Conservation (phyloP, 1,140 invertebrate species). For the Drosophila willistoni region DNA sequence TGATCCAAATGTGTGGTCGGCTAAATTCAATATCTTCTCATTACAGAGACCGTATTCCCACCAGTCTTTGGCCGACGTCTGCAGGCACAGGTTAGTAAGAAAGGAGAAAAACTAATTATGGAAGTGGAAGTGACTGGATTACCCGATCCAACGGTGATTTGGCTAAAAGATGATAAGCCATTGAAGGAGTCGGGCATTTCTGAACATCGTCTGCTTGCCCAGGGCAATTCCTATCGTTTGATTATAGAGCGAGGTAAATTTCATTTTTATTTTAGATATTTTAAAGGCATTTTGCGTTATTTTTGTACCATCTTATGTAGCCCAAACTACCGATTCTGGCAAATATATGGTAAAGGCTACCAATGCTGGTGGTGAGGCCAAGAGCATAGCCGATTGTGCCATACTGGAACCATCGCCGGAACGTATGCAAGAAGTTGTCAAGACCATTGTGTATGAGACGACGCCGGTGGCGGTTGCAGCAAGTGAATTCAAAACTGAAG, state of each 20-base stretch:
- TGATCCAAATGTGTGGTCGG: conserved; percentile 17
- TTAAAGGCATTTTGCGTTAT: neutral
- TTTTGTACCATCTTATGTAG: conserved; percentile 29
- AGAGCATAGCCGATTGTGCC: conserved; percentile 90
- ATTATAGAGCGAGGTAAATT: conserved; percentile 88
- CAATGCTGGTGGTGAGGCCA: conserved; percentile 90
- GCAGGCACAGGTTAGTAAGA: conserved; percentile 89
- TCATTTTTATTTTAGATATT: neutral
- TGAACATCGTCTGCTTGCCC: conserved; percentile 84
- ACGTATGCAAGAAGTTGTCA: conserved; percentile 87
- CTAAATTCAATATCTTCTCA: conserved; percentile 20
- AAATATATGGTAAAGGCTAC: conserved; percentile 89
- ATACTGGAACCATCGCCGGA: conserved; percentile 89
- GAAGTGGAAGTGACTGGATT: conserved; percentile 91
- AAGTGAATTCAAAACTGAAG: conserved; percentile 80
- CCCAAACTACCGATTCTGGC: conserved; percentile 86
- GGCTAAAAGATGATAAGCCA: conserved; percentile 89
- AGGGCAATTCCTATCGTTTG: conserved; percentile 87
- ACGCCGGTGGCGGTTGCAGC: conserved; percentile 50
- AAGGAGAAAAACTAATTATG: conserved; percentile 89
- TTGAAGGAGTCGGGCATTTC: conserved; percentile 84
- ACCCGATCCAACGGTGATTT: conserved; percentile 88
- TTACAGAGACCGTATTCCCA: conserved; percentile 89
- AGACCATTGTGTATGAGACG: conserved; percentile 87
- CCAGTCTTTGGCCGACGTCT: conserved; percentile 92